phyloP scores from a whole-genome alignment of 1,140 invertebrate species.

The Wiebesia pumilae region DNA sequence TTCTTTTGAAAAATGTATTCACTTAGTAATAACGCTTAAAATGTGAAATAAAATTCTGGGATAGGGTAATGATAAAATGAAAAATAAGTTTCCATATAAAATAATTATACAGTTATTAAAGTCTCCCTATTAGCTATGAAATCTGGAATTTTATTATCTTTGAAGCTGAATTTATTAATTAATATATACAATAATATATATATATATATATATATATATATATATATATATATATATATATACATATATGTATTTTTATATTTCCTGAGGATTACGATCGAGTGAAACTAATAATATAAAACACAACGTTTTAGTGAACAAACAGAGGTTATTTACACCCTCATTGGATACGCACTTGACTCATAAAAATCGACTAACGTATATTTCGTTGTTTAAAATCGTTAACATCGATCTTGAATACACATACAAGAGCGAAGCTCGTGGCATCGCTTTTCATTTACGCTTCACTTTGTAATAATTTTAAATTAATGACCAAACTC shows the following conservation, averaged over 20 bases:
- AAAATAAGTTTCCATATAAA: background rate
- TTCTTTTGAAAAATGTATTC: background rate
- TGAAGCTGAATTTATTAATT: background rate
- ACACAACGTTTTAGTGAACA: background rate
- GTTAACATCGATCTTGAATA: conserved; percentile 62
- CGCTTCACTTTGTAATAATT: conserved; percentile 63
- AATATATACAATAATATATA: background rate
- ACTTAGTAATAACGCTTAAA: background rate
- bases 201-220: too few species aligned
- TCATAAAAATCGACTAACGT: conserved; percentile 53
- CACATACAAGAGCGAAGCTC: conserved; percentile 35
- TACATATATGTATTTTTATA: too few species aligned
- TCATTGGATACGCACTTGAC: background rate
- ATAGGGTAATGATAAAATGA: background rate
- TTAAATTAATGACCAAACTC: conserved; percentile 68
- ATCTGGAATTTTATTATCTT: background rate
- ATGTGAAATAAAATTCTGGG: background rate
- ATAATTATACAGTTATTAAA: conserved; percentile 1
- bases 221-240: too few species aligned
- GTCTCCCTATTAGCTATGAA: background rate
- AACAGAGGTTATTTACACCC: conserved; percentile 19
- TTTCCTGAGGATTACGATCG: background rate
- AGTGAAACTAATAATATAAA: background rate
- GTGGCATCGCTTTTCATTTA: conserved; percentile 58
- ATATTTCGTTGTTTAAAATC: conserved; percentile 67